Base-by-base conservation (phyloP, 2,888 invertebrate genomes). In the Odontocerum albicorne region DNA sequence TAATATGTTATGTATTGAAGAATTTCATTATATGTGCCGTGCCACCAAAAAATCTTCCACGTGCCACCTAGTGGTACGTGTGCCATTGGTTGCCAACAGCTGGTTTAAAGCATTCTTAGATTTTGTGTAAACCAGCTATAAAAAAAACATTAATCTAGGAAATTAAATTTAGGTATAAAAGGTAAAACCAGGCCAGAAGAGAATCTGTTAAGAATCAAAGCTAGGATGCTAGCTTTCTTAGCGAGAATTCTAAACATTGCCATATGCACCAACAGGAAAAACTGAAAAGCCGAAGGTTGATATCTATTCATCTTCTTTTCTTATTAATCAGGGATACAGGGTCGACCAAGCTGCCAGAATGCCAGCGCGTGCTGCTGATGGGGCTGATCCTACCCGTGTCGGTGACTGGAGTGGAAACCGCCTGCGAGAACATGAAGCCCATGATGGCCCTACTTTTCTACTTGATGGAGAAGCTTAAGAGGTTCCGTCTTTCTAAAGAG, bases 381-480 rank as follows among this genome's bases (percentile, higher is more conserved):
- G 87, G 91, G 52, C 82, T 96, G 64, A 90, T 89, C 72, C 74
- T 88, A 66, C 84, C 83, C 31, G 68, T 78, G 35, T 85, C 83
- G 66, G 85, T 88, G 46, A 79, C 85, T 63, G 79, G 83, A 4
- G 75, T 85, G 47, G 85, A 84, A 62, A 81, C 85, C 39, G 87
- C 86, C 42, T 87, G 90, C 67, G 88, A 87, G 61, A 84, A 85
- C 65, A 81, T 91, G 67, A 83, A 88, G 61, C 92, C 92, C 7
- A 75, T 97, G 63, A 77, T 97, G 69, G 85, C 87, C 66, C 83
- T 98, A 63, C 88, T 96, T 20, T 93, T 99, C 77, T 90, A 98
- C 72, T 83, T 91, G 63, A 81, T 98, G 66, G 98, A 99, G 70
- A 95, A 93, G 73, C 81, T 97, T 63, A 90, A 91, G 68, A 80